Evolutionary conservation across 1,140 invertebrate species (phyloP), one percentile per base, ranked within the genome.

Genomic region (Dreissena rostriformis): DNA sequence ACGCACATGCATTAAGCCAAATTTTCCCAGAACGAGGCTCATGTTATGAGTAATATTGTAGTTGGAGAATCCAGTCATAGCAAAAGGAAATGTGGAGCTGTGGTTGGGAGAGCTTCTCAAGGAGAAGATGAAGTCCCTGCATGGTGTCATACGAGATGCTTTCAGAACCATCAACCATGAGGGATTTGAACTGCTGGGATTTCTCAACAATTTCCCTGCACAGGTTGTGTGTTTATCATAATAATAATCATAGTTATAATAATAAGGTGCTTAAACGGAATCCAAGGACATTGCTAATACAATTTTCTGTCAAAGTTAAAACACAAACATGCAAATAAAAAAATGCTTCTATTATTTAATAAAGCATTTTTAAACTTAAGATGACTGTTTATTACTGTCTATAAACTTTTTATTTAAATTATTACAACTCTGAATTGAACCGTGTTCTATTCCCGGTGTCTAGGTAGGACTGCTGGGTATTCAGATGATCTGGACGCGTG

Each of bases 401-500:
- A 39, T 8, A 8, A 2, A 39, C 39, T 5, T 39, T 39, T 39
- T 39, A 39, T 39, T 39, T 39, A 39, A 39, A 39, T 5, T 39
- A 39, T 39, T 2, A 39, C 8, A 39, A 5, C 39, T 39, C 39
- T 39, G 39, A 5, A 39, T 39, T 39, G 39, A 39, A 39, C 39
- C 8, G 4, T 39, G 39, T 39, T 39, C 39, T 39, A 39, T 8
- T 39, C 39, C 39, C 39, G 67, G 49, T 65, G 74, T 83, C 19
- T 88, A 97, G 96, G 95, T 98, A 70, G 98, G 98, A n/a, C 95
- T 99, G 29, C 94, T 99, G 14, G 97, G 98, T 7, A 96, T 99
- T 68, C 98, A 99, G 95, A 98, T 99, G 96, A 96, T 99, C 81
- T 99, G 98, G 98, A 99, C 98, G 0, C 94, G 97, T 88, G 98